A percentile compares a stretch with the other conserved stretches of the same genome.
phyloP scores from a whole-genome alignment of 2,888 invertebrate genomes.

The Argyresthia goedartella region DNA sequence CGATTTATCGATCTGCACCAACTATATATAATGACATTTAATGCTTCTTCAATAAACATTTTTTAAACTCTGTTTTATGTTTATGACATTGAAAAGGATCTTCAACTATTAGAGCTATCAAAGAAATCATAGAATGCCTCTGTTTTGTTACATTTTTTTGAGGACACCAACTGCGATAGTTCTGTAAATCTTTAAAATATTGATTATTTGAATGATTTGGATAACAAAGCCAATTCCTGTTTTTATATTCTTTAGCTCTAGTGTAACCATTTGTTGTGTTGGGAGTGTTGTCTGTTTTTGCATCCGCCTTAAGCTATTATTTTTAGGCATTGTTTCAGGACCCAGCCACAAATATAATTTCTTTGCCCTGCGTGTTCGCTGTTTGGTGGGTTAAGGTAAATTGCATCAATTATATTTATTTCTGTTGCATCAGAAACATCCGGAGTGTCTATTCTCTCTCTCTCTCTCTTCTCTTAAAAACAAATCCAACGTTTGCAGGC shows the following conservation, averaged over 20 bases:
- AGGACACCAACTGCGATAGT: no score
- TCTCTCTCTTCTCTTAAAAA: constrained; percentile 1
- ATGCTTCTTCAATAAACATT: no score
- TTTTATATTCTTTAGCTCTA: neutral
- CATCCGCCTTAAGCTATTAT: neutral
- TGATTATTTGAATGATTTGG: neutral
- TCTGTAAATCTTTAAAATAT: neutral
- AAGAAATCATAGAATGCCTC: no score
- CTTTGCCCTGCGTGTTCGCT: neutral
- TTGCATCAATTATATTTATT: neutral
- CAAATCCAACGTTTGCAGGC: constrained; percentile 1
- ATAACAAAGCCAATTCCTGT: neutral
- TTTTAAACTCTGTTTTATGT: no score
- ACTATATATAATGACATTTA: no score
- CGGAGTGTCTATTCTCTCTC: neutral
- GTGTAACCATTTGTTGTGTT: neutral
- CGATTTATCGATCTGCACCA: no score
- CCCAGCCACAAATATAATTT: constrained; percentile 1
- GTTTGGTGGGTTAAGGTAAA: neutral
- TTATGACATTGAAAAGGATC: no score
- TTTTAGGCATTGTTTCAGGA: no score
- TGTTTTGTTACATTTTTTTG: no score
- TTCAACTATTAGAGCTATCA: no score
- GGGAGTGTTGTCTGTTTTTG: neutral
- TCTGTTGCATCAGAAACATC: neutral